Base-by-base conservation (phyloP, 2,888 invertebrate species). In the Rhingia rostrata region DNA sequence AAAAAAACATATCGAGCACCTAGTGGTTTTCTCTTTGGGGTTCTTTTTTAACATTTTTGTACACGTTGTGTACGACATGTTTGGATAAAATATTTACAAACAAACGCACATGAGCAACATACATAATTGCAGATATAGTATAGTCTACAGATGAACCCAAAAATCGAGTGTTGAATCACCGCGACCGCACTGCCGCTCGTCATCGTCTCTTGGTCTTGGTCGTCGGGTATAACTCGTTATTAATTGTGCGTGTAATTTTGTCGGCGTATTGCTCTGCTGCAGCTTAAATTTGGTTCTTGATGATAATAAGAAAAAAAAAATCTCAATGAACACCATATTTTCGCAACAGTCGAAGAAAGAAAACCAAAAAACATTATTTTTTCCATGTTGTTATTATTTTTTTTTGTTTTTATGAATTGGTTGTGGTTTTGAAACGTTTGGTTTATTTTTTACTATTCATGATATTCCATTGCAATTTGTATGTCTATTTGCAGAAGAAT, bases 1-100 rank as follows among this genome's bases (percentile, higher is more conserved):
- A 37, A 9, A 30, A 43, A 14, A 37, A 32, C n/a, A 37, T 22
- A 30, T 60, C 39, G 2, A 30, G 32, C 33, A 43, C 14, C 14
- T 22, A 14, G 0, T 12, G 5, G 45, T 58, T 32, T 47, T 61
- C 10, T 14, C 22, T 14, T 9, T 35, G 5, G 6, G 14, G 6
- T 41, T 35, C 4, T 32, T 60, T 6, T 22, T 58, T 39, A 6
- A 39, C 9, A 37, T 39, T 43, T 32, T 37, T 35, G 7, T 47
- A 37, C 56, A 56, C 39, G 33, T 45, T 45, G 6, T 58, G 64
- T n/a, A 72, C 14, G 51, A 35, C 39, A 45, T 37, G 37, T 22
- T 54, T 45, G 35, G 51, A 12, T 9, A 35, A 39, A 56, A 22
- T 53, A 54, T 73, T 54, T 61, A 73, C 61, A 54, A 73, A 73